Base-by-base conservation (phyloP, 2,113 vertebrate species). In the Podocnemis expansa region DNA sequence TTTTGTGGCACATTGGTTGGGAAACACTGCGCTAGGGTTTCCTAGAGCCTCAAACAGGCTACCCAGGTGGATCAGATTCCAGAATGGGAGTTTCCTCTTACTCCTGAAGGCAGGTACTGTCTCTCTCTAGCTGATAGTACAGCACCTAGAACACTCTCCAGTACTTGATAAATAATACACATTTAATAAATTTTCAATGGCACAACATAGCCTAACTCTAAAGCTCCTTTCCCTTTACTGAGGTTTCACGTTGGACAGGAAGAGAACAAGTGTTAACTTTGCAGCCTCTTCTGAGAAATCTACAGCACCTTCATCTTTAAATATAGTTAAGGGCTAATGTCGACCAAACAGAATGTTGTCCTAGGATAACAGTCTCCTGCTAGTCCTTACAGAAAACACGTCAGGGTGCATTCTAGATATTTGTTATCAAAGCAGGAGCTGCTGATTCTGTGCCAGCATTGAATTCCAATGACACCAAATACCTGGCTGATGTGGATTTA, bases 311-410 rank as follows among this genome's bases (percentile, higher is more conserved):
- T 38, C 45, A 80, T 56, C 88, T 90, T 67, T 38, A 38, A 49
- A 73, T 75, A 49, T 82, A 51, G 45, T 22, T 6, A 19, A 56
- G 38, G 41, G 13, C 54, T 60, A 22, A 70, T 24, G 63, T 82
- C 70, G 27, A 11, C 73, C 34, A n/a, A 91, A 86, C 27, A n/a
- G 67, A 17, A 41, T 14, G 9, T 13, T 6, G 29, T 45, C 85
- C 43, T 8, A 4, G 56, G 11, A 19, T 29, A 25, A 31, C 41
- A 91, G 82, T 45, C 73, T 90, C 88, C 22, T 38, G 67, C 89
- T 70, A 85, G 83, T 80, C 47, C 29, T 10, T 88, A 82, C 80
- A 92, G 81, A 90, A 96, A 75, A 82, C 92, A 85, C n/a, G 25
- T 67, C 87, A 70, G 76, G 73, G 75, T 75, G 16, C 55, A 21